Evolutionary conservation across 2,888 invertebrate genomes (phyloP).

Genomic region (Nephrotoma flavescens): DNA sequence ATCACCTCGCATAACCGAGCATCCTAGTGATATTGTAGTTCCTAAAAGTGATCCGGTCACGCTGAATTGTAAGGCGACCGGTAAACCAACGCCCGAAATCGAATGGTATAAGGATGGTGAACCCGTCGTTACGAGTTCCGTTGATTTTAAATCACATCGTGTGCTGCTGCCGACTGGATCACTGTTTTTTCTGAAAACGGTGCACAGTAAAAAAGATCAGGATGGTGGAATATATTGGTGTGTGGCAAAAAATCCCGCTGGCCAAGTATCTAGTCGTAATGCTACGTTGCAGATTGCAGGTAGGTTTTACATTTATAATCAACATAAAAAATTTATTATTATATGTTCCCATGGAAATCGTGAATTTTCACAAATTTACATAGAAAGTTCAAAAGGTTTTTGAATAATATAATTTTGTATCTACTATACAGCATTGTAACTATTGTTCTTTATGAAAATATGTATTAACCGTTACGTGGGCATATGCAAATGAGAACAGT

Average conservation of each 20-base stretch:
- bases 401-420: not conserved
- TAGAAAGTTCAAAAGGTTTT: not conserved
- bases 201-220: conserved; percentile 88
- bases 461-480: not conserved
- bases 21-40: conserved; percentile 91
- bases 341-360: not conserved
- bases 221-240: conserved; percentile 96
- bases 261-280: conserved; percentile 78
- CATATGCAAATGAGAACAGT: not conserved
- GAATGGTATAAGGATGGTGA: conserved; percentile 90
- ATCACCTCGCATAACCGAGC: conserved; percentile 89
- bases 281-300: conserved; percentile 92
- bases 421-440: not conserved
- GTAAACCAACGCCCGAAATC: conserved; percentile 79
- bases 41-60: conserved; percentile 95
- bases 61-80: conserved; percentile 92
- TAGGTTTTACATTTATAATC: conserved; percentile 33
- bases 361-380: not conserved
- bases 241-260: conserved; percentile 82
- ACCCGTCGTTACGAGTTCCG: conserved; percentile 56
- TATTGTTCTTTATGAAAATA: too few relatives aligned
- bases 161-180: conserved; percentile 83
- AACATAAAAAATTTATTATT: not conserved
- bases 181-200: conserved; percentile 85
- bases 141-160: conserved; percentile 72